Base-by-base conservation (phyloP, 2,888 invertebrate genomes). In the Apotomis capreana region DNA sequence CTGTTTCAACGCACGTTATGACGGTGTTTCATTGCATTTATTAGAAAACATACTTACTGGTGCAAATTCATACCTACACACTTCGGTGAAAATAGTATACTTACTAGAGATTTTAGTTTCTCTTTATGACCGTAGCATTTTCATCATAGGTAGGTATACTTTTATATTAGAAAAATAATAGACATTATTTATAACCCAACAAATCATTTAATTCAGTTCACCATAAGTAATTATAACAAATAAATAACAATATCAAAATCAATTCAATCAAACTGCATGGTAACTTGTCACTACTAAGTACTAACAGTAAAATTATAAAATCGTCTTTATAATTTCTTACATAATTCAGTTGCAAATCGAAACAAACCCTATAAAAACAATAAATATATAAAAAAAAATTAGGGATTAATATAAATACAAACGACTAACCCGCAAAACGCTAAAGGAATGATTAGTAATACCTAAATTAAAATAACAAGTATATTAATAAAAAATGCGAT, bases 161-260 rank as follows among this genome's bases (percentile, higher is more conserved):
- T 44, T 44, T 8, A 8, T n/a, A 59, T 13, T 13, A 3, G 26
- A 57, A 8, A 5, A 40, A 13, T 55, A 65, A 57, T 37, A 70
- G 74, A 40, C 72, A 54, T 67, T 75, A 71, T 60, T 67, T 75
- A 71, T 60, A 78, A 78, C 79, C 81, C 84, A 84, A 82, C 78
- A 83, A 84, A 81, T 80, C 73, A 76, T 81, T 81, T 79, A 81
- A 77, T 79, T 76, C 75, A 81, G 77, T 79, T 76, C 75, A 78
- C 74, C 77, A 77, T 73, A 73, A 77, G 69, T 72, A 57, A 73
- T 64, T 59, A 68, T 46, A 73, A 69, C 59, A 74, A 68, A 65
- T 72, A 54, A n/a, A n/a, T 58, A 68, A 64, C 61, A 71, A 69
- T 68, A 49, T 68, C 70, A 59, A 62, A 69, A 52, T 59, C 58